phyloP scores from a whole-genome alignment of 37 sponge, comb jelly and placozoan genomes.

The Aphrocallistes beatrix region DNA sequence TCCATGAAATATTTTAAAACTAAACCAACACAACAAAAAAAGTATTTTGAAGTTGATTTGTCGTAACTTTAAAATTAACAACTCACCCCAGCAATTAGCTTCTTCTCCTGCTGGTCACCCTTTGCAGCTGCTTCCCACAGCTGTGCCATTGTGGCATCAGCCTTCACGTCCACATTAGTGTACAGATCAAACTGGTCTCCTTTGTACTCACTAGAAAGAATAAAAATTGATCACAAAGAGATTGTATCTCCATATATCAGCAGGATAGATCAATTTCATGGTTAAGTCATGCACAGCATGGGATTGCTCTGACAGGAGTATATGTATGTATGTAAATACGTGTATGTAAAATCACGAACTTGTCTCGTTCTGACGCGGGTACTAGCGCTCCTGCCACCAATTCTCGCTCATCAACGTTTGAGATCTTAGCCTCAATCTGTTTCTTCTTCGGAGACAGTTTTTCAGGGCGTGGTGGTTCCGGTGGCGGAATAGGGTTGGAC shows the following conservation, averaged over 20 bases:
- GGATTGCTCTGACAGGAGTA: no score
- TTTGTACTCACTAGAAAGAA: neutral
- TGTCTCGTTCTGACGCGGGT: neutral
- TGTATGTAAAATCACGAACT: neutral
- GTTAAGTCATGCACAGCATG: neutral
- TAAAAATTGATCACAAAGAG: neutral
- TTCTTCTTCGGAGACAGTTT: constrained; percentile 12
- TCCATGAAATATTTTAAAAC: neutral
- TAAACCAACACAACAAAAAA: neutral
- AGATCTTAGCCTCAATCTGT: neutral
- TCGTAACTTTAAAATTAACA: neutral
- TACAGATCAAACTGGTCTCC: neutral
- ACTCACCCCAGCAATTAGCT: neutral
- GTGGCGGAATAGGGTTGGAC: neutral
- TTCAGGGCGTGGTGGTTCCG: neutral
- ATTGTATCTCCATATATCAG: neutral
- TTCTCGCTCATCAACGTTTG: neutral
- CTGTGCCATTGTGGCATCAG: constrained; percentile 11
- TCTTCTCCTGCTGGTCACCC: neutral
- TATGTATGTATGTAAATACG: no score
- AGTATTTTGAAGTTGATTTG: neutral
- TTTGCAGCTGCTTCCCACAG: constrained; percentile 15
- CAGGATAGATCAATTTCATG: neutral
- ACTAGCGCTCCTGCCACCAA: neutral
- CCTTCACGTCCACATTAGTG: neutral